Evolutionary conservation across 2,888 invertebrate species (phyloP), one percentile per base, ranked within the genome.

Genomic region (Heteromurus nitidus): DNA sequence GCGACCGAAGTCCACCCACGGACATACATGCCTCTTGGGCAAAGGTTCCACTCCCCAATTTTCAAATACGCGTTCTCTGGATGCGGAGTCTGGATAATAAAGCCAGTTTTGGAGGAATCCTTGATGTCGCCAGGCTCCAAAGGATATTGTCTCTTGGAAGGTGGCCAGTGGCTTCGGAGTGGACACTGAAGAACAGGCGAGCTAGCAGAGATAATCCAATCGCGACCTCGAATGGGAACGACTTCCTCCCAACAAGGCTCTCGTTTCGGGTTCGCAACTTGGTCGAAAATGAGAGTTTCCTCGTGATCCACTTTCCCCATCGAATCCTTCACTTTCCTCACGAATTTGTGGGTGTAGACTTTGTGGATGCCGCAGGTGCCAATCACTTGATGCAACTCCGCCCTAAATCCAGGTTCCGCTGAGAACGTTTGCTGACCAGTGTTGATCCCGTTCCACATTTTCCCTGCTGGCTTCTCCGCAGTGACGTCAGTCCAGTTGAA

Each of bases 201-300:
- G 26, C 7, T 60, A 1, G 7, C 3, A 0, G 72, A 31, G n/a
- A 62, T 44, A 26, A 62, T 18, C n/a, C 36, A 72, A 26, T 72
- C 72, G 13, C 72, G 20, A 1, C 72, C 72, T 47, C 72, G 60
- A 26, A 72, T 72, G 1, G 72, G 72, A 11, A 44, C 20, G 3
- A n/a, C 20, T 11, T 18, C 16, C 47, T 72, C 72, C 72, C 72
- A 72, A n/a, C 50, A 18, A 20, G 42, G 3, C 3, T 47, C 28
- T 26, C 28, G 11, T 24, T 13, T 20, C 1, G 16, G 7, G 5
- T 13, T 36, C 13, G 16, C 72, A 30, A 60, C 44, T 0, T 42
- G 44, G 1, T 44, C 20, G 9, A 44, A 22, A 9, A 22, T 24
- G 3, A 26, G 18, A 3, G 7, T 24, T 1, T 26, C 42, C 36